Evolutionary conservation across 2,888 invertebrate species (phyloP), one percentile per base, ranked within the genome.

Genomic region (Cartodere bifasciata): DNA sequence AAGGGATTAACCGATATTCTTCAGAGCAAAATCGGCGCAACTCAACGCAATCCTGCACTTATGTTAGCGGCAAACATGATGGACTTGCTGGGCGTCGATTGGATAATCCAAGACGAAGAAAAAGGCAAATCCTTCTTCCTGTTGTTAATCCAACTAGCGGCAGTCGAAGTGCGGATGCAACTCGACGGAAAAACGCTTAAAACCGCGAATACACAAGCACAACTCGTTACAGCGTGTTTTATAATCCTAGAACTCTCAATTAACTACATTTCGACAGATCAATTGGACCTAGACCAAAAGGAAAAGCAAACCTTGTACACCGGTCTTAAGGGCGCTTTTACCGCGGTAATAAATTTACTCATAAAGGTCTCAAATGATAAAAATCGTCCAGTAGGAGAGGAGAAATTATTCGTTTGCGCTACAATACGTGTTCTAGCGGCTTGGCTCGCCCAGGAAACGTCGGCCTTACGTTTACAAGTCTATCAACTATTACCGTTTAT

Each of bases 121-220:
- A 84, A 85, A 33, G 69, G 70, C 34, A 83, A 84, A 59, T 77
- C 85, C 49, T 81, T 88, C 49, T 76, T 91, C 46, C 63, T 90
- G 12, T 61, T 91, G 7, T 58, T 85, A 13, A 72, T 90, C 33
- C 90, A 92, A 55, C 63, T 94, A 33, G 79, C 84, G 46, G 86
- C 88, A 28, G 85, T 92, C 52, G 92, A 94, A 68, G 81, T 92
- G 2, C 73, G 91, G 49, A 91, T 94, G 90, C 85, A 87, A 44
- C 65, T 92, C 39, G 92, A 92, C 51, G 85, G 87, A 41, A 79
- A 81, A 48, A 78, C 77, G 50, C 68, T 88, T 43, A 82, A 85
- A 54, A 72, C 83, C 48, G 78, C 84, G 2, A 72, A 76, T 55
- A 66, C 70, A 23, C 79, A 84, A 55, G 75, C 76, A 27, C 81